Conservation (phyloP, 2,888 invertebrate genomes). For the Cosmopolites sordidus region DNA sequence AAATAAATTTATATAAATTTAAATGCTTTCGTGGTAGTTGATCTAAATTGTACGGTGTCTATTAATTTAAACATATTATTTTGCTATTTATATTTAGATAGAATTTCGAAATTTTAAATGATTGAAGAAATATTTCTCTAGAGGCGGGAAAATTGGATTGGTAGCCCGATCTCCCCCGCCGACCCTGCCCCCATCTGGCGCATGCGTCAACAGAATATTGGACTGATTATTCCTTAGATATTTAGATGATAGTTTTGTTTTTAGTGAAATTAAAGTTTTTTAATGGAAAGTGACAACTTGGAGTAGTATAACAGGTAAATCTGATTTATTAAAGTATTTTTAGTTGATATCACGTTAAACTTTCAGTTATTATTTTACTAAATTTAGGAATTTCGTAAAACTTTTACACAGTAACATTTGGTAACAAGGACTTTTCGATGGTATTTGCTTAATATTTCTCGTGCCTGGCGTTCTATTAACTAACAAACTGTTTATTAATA, state of each 20-base stretch:
- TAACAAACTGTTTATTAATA: background rate
- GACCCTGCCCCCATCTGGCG: background rate
- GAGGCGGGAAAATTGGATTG: conserved; percentile 18
- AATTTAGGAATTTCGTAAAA: conserved; percentile 8
- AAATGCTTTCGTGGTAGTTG: too few species aligned
- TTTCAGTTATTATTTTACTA: conserved; percentile 1
- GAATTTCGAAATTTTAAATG: conserved; percentile 1
- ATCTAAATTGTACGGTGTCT: background rate
- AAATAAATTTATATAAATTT: too few species aligned
- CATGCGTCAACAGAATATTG: conserved; percentile 15
- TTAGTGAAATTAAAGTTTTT: conserved; percentile 14
- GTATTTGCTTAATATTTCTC: background rate
- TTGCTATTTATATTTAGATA: too few species aligned
- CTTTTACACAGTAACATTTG: conserved; percentile 1
- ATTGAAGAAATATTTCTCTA: background rate
- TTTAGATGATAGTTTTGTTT: conserved; percentile 17
- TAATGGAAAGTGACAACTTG: conserved; percentile 12
- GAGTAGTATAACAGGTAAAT: conserved; percentile 33
- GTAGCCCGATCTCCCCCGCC: conserved; percentile 12
- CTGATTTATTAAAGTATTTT: conserved; percentile 30
- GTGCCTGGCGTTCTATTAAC: background rate
- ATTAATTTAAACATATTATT: background rate
- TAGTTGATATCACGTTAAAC: conserved; percentile 17
- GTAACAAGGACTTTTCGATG: conserved; percentile 8
- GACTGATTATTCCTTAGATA: conserved; percentile 12